Evolutionary conservation across 2,888 invertebrate genomes (phyloP).

Genomic region (Phengaris arion): DNA sequence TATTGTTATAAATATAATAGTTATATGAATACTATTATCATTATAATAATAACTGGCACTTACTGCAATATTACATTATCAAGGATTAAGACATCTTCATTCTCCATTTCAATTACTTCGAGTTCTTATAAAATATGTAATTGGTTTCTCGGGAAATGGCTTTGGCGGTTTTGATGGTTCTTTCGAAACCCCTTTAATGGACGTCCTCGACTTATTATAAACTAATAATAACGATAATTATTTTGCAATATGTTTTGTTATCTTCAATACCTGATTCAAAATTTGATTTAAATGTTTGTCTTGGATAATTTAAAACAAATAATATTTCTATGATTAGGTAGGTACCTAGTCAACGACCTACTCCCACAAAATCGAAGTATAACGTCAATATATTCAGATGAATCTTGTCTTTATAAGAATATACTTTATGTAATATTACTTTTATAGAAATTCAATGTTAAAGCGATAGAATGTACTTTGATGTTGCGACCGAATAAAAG

Average conservation of each 20-base stretch:
- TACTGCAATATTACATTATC: neutral
- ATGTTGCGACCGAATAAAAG: too few relatives aligned
- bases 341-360: too few relatives aligned
- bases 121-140: constrained; percentile 1
- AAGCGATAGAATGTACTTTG: too few relatives aligned
- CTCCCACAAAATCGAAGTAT: too few relatives aligned
- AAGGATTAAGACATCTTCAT: constrained; percentile 1
- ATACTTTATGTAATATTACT: too few relatives aligned
- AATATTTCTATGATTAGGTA: too few relatives aligned
- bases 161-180: neutral
- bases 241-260: neutral
- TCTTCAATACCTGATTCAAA: too few relatives aligned
- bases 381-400: too few relatives aligned
- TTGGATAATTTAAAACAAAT: too few relatives aligned
- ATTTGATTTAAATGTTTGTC: too few relatives aligned
- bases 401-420: too few relatives aligned
- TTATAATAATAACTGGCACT: constrained; percentile 24
- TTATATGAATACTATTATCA: constrained; percentile 11
- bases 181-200: neutral
- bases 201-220: neutral
- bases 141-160: neutral
- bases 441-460: too few relatives aligned
- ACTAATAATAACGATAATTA: neutral
- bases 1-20: neutral
- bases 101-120: neutral